Conservation (phyloP, 2,888 invertebrate genomes). For the Alviniconcha strummeri region DNA sequence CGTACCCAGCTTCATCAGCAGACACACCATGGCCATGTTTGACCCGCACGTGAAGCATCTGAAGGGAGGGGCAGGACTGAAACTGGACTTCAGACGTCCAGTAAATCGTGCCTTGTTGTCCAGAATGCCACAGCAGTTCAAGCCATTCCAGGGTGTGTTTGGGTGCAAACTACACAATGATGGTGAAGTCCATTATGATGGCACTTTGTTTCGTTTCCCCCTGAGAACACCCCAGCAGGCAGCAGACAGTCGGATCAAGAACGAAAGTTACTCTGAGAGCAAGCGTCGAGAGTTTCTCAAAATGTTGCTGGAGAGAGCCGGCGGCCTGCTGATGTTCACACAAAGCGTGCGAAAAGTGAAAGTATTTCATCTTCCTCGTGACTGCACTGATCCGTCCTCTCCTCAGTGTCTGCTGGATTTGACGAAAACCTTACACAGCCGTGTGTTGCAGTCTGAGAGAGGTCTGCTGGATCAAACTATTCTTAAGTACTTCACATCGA, state of each 20-base stretch:
- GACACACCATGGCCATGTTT: constrained; percentile 65
- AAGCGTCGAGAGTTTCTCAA: constrained; percentile 58
- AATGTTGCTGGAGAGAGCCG: constrained; percentile 56
- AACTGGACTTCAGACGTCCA: constrained; percentile 47
- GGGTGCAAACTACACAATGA: constrained; percentile 43
- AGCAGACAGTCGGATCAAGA: constrained; percentile 60
- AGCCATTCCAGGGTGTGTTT: constrained; percentile 59
- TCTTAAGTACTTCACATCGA: not conserved
- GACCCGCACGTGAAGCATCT: constrained; percentile 67
- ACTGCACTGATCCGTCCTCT: not conserved
- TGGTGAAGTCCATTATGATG: constrained; percentile 44
- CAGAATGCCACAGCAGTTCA: constrained; percentile 54
- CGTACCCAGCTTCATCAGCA: constrained; percentile 68
- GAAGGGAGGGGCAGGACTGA: constrained; percentile 51
- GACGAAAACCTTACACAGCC: not conserved
- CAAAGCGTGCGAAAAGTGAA: constrained; percentile 63
- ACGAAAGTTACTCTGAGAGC: constrained; percentile 51
- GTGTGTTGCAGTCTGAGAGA: not conserved
- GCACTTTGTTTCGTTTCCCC: constrained; percentile 69
- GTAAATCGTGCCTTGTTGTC: constrained; percentile 44
- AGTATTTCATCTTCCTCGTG: constrained; percentile 53
- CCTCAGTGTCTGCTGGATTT: not conserved
- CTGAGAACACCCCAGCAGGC: constrained; percentile 64
- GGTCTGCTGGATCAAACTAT: not conserved
- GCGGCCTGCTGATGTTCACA: constrained; percentile 66